These are phyloP conservation scores for Chrysolina haemoptera DNA, from an alignment of 2,888 invertebrate species.

Conservation along the genomic window DNA sequence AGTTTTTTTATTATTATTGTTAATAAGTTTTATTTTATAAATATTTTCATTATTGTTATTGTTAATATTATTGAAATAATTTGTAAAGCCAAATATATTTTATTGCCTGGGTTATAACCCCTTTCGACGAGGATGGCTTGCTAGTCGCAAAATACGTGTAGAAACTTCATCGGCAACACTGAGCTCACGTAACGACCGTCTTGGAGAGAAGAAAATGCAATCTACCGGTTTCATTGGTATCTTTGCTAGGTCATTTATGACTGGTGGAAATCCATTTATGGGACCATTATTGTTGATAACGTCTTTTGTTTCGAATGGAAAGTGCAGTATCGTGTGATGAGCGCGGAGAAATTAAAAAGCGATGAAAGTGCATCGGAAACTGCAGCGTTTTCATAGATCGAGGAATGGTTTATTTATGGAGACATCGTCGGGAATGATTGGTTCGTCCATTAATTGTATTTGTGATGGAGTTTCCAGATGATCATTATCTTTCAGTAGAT, in stretches of 20 bases:
- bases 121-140: too few relatives aligned
- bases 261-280: slow-evolving; percentile 37
- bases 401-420: slow-evolving; percentile 22
- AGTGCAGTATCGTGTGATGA: slow-evolving; percentile 31
- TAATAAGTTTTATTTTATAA: too few relatives aligned
- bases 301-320: slow-evolving; percentile 24
- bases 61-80: too few relatives aligned
- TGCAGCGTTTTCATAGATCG: slow-evolving; percentile 23
- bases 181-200: too few relatives aligned
- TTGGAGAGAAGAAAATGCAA: too few relatives aligned
- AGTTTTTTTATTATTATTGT: too few relatives aligned
- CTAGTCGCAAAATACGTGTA: too few relatives aligned
- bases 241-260: slow-evolving; percentile 29
- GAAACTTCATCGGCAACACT: too few relatives aligned
- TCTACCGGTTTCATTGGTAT: slow-evolving; percentile 29
- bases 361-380: slow-evolving; percentile 14
- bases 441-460: slow-evolving; percentile 1
- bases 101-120: too few relatives aligned
- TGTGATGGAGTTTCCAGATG: not conserved
- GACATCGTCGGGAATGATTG: slow-evolving; percentile 2
- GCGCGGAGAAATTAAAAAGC: slow-evolving; percentile 26
- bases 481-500: too few relatives aligned
- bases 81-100: too few relatives aligned
- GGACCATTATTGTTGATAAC: slow-evolving; percentile 38
- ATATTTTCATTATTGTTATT: too few relatives aligned